A percentile compares a stretch with the other conserved stretches of the same genome.
These are phyloP conservation scores for Brachionus paranguensis DNA, from an alignment of 1,140 invertebrate genomes.

Conservation along the genomic window DNA sequence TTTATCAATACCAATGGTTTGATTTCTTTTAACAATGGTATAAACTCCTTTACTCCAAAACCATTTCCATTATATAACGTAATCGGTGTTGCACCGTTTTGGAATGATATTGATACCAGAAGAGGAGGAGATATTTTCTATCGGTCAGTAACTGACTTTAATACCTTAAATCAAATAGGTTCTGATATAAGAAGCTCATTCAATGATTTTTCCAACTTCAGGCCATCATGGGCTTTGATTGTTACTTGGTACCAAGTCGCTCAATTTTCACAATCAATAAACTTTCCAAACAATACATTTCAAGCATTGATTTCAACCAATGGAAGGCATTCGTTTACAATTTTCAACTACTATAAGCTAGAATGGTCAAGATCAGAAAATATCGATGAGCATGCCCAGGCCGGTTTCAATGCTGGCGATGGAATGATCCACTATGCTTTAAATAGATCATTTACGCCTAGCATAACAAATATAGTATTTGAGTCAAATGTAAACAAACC, in stretches of 20 bases:
- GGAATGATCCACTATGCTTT: background rate
- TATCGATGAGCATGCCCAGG: background rate
- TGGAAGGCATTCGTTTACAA: background rate
- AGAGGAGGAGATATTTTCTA: background rate
- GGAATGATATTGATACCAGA: background rate
- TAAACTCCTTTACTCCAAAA: background rate
- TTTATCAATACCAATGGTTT: background rate
- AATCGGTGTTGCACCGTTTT: background rate
- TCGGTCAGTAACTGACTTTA: background rate
- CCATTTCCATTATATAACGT: background rate
- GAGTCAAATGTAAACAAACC: background rate
- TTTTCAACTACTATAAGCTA: background rate
- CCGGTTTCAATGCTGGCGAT: constrained; percentile 15
- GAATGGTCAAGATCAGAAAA: background rate
- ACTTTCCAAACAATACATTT: background rate
- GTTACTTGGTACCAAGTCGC: background rate
- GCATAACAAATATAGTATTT: background rate
- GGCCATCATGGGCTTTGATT: background rate
- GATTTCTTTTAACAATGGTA: background rate
- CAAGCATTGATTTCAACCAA: background rate
- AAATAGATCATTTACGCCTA: background rate
- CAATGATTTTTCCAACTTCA: background rate
- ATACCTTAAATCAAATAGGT: background rate
- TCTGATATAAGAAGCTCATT: background rate
- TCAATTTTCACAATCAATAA: background rate